A percentile compares a stretch with the other conserved stretches of the same genome.
phyloP scores from a whole-genome alignment of 2,888 invertebrate genomes.

The Ophioninae sp. region DNA sequence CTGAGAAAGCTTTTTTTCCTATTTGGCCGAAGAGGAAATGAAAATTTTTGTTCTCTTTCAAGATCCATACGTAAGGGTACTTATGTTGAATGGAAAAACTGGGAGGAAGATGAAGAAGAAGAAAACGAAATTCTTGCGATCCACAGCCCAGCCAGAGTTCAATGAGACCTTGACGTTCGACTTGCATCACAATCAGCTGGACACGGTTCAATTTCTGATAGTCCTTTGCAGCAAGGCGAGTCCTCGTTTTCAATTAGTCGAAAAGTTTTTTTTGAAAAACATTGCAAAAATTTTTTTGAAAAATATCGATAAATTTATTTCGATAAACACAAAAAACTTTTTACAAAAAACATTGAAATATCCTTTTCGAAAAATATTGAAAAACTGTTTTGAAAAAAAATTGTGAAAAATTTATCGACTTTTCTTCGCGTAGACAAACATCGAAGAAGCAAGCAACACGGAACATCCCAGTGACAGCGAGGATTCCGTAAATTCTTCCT shows the following conservation, averaged over 20 bases:
- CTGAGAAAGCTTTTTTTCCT: background rate
- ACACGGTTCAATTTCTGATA: slow-evolving; percentile 78
- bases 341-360: background rate
- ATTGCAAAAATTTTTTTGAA: too few relatives aligned
- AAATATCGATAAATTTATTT: too few relatives aligned
- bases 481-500: slow-evolving; percentile 73
- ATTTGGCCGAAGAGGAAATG: background rate
- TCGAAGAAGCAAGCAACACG: slow-evolving; percentile 61
- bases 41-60: slow-evolving; percentile 43
- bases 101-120: slow-evolving; percentile 80
- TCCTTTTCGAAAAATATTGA: background rate
- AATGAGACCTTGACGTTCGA: slow-evolving; percentile 81
- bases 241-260: background rate
- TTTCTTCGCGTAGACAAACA: slow-evolving; percentile 50
- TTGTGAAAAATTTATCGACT: background rate
- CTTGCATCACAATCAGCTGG: slow-evolving; percentile 77
- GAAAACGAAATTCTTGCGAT: slow-evolving; percentile 76
- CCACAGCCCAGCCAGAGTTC: slow-evolving; percentile 77
- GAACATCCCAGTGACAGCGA: slow-evolving; percentile 77
- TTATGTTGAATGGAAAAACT: slow-evolving; percentile 79
- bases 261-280: background rate
- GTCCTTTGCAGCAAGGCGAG: slow-evolving; percentile 77
- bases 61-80: slow-evolving; percentile 80
- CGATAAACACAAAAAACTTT: background rate
- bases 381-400: slow-evolving; percentile 1